phyloP scores from a whole-genome alignment of 2,113 vertebrate genomes.

The Panurus biarmicus region DNA sequence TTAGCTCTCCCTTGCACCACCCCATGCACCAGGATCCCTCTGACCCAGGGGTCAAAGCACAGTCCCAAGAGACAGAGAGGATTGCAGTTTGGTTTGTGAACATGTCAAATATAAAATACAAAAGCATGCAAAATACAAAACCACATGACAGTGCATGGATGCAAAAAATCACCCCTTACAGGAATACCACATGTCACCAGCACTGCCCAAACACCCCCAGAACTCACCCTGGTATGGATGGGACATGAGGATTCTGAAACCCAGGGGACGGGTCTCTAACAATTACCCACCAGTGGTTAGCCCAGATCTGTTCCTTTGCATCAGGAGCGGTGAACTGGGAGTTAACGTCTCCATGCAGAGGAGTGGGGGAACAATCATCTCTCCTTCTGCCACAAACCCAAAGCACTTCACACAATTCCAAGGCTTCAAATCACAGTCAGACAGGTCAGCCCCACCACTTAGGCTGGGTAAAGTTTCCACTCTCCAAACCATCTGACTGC shows the following conservation, averaged over 20 bases:
- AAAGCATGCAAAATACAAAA: neutral
- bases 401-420: neutral
- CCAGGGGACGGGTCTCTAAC: neutral
- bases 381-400: neutral
- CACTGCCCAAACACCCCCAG: neutral
- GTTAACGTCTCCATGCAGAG: neutral
- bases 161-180: neutral
- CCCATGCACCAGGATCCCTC: neutral
- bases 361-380: neutral
- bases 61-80: neutral
- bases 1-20: fast-evolving
- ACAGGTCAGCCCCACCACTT: neutral
- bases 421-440: neutral
- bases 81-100: neutral
- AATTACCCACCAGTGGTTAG: neutral
- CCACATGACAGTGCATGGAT: fast-evolving
- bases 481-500: neutral
- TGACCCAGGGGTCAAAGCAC: fast-evolving
- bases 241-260: neutral
- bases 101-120: neutral
- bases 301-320: neutral
- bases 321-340: fast-evolving
- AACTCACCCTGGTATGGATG: fast-evolving
- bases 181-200: neutral
- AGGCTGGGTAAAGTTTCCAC: neutral